Percentiles rank a stretch among this genome's conserved stretches.
Conservation (phyloP, 2,888 invertebrate species). For the Nebria salina region DNA sequence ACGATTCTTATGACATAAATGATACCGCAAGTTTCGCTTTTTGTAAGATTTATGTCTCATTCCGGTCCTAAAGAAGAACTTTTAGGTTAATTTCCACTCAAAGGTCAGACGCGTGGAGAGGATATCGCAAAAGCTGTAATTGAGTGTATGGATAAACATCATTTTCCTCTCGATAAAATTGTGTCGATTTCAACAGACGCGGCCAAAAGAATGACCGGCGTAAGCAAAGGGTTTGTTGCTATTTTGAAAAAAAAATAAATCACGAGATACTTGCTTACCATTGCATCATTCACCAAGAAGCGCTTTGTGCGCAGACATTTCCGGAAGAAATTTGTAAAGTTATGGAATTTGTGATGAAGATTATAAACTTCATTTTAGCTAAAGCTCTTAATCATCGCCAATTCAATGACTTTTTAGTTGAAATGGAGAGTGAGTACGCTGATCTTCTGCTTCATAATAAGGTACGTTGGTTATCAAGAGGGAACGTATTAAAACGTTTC, state of each 20-base stretch:
- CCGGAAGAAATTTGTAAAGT: slow-evolving; percentile 51
- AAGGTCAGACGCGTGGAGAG: slow-evolving; percentile 49
- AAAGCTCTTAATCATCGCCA: slow-evolving; percentile 53
- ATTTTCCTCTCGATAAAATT: slow-evolving; percentile 51
- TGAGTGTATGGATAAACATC: slow-evolving; percentile 50
- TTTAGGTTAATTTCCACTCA: slow-evolving; percentile 49
- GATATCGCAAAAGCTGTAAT: slow-evolving; percentile 53
- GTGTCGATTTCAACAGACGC: slow-evolving; percentile 51
- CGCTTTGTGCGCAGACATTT: slow-evolving; percentile 53
- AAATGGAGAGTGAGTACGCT: slow-evolving; percentile 53
- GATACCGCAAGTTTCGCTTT: slow-evolving; percentile 52
- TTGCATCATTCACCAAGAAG: slow-evolving; percentile 54
- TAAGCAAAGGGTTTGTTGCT: slow-evolving; percentile 50
- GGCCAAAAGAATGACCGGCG: slow-evolving; percentile 51
- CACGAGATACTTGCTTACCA: slow-evolving; percentile 53
- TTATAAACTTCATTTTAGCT: not conserved
- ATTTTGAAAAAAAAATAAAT: slow-evolving; percentile 52
- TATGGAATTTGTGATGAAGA: too few relatives aligned
- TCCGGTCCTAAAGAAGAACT: slow-evolving; percentile 51
- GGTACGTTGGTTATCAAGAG: slow-evolving; percentile 52
- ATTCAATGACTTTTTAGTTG: slow-evolving; percentile 53
- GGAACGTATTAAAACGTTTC: slow-evolving; percentile 53
- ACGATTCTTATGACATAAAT: slow-evolving; percentile 51
- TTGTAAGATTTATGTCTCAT: slow-evolving; percentile 48
- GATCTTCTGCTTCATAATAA: slow-evolving; percentile 53